Percentiles rank a stretch among this genome's conserved stretches.
Evolutionary conservation across 2,113 vertebrate genomes (phyloP).

Genomic region (Crotalus viridis): DNA sequence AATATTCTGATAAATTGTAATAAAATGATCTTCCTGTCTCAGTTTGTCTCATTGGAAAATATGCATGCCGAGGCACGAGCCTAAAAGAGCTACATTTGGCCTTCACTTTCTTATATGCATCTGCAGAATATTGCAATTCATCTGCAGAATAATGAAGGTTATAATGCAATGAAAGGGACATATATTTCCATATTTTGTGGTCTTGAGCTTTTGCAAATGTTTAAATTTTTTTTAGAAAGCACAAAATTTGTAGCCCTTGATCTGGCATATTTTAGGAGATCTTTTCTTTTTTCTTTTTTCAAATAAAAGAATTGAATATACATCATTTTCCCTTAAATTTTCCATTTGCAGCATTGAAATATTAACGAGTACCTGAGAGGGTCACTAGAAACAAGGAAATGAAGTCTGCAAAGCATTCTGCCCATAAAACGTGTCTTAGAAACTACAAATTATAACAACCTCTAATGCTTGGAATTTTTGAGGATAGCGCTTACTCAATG

Average conservation of each 20-base stretch:
- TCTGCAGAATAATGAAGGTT: neutral
- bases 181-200: neutral
- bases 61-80: too few species aligned
- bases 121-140: neutral
- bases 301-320: neutral
- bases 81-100: too few species aligned
- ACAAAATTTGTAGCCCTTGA: neutral
- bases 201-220: neutral
- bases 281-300: neutral
- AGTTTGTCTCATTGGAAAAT: too few species aligned
- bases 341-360: neutral
- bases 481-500: neutral
- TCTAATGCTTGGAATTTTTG: neutral
- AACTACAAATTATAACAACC: neutral
- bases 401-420: neutral
- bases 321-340: neutral
- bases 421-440: neutral
- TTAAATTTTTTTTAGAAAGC: neutral
- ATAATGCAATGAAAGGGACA: constrained; percentile 18
- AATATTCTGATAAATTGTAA: too few species aligned
- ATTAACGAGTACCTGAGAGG: neutral
- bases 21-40: too few species aligned
- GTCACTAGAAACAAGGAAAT: constrained; percentile 1
- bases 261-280: neutral
- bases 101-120: neutral